Conservation (phyloP, 2,113 vertebrate species). For the Enhydra lutris region DNA sequence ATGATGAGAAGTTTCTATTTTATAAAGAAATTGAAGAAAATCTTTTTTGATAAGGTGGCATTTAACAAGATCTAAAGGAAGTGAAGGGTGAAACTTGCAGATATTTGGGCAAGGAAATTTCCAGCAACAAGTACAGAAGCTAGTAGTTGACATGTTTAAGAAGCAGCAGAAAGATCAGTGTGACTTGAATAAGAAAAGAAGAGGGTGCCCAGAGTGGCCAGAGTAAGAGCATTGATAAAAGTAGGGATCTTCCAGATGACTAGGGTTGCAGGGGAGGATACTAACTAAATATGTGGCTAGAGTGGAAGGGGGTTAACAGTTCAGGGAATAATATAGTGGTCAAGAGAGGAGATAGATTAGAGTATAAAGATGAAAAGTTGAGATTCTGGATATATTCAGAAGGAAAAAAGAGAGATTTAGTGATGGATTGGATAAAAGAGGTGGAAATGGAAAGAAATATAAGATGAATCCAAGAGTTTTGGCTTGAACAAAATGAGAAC, state of each 20-base stretch:
- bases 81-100: background rate
- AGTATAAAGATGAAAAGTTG: background rate
- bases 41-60: background rate
- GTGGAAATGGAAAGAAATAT: background rate
- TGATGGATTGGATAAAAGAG: background rate
- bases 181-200: background rate
- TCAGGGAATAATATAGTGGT: background rate
- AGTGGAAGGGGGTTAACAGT: background rate
- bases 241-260: background rate
- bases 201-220: background rate
- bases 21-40: background rate
- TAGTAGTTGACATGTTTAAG: background rate
- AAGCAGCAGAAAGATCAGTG: background rate
- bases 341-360: background rate
- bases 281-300: background rate
- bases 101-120: background rate
- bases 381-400: background rate
- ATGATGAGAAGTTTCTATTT: background rate
- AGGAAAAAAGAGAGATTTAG: background rate
- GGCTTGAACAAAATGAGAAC: background rate
- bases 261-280: background rate
- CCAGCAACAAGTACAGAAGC: background rate
- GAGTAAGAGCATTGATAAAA: accelerated
- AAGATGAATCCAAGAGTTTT: background rate
- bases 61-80: background rate